These are phyloP conservation scores for Panorpa germanica DNA, from an alignment of 2,888 invertebrate species.

Conservation along the genomic window DNA sequence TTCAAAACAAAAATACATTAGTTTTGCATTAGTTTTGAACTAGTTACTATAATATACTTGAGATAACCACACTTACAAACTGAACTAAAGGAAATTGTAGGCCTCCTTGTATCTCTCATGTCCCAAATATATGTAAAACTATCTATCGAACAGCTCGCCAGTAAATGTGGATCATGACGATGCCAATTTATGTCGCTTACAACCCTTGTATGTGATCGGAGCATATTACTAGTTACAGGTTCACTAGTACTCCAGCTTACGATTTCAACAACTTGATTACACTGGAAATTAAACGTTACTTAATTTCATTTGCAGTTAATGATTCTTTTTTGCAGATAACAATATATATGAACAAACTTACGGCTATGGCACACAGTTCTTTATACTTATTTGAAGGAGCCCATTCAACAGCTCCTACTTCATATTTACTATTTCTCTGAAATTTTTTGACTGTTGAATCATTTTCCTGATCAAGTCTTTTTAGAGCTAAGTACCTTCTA, in stretches of 20 bases:
- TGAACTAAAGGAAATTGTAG: constrained; percentile 67
- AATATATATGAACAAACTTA: constrained; percentile 25
- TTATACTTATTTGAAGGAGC: constrained; percentile 61
- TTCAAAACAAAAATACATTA: constrained; percentile 8
- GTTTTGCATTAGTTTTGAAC: not conserved
- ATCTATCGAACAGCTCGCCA: constrained; percentile 85
- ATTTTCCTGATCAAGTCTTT: constrained; percentile 53
- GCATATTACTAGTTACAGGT: constrained; percentile 47
- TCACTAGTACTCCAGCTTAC: constrained; percentile 60
- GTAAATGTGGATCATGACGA: constrained; percentile 46
- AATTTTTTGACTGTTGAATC: constrained; percentile 55
- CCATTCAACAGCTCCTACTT: constrained; percentile 85
- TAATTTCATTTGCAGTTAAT: not conserved
- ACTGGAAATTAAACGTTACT: constrained; percentile 28
- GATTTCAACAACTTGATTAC: constrained; percentile 74
- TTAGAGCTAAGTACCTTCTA: constrained; percentile 53
- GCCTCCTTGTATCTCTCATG: constrained; percentile 65
- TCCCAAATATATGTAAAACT: constrained; percentile 92
- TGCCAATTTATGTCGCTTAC: constrained; percentile 91
- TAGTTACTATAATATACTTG: constrained; percentile 1
- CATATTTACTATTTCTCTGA: constrained; percentile 79
- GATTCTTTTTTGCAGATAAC: not conserved
- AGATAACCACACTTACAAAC: constrained; percentile 43
- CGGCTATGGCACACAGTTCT: constrained; percentile 75
- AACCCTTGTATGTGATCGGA: constrained; percentile 67